These are phyloP conservation scores for Penaeus monodon DNA, from an alignment of 2,888 invertebrate genomes.

Conservation along the genomic window DNA sequence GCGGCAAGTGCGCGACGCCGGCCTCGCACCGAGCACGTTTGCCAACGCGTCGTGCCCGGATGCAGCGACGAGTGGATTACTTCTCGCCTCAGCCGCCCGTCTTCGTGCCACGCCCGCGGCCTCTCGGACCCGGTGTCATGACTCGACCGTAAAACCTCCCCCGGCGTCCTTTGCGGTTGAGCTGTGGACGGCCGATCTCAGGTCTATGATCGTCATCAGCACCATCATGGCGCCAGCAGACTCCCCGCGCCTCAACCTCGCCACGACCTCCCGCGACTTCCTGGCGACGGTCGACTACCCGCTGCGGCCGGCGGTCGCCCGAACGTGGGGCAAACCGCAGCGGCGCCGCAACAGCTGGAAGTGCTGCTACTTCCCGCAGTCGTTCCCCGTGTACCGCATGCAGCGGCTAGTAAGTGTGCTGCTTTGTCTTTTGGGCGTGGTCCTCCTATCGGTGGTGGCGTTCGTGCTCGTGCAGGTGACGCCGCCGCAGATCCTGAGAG, in stretches of 20 bases:
- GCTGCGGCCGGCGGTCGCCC: constrained; percentile 20
- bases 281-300: constrained; percentile 36
- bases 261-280: constrained; percentile 14
- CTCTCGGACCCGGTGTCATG: background rate
- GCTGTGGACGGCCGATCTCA: background rate
- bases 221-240: constrained; percentile 24
- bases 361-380: constrained; percentile 46
- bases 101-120: too few relatives aligned
- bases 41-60: too few relatives aligned
- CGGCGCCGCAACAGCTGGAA: constrained; percentile 1
- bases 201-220: constrained; percentile 34
- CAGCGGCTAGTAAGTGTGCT: constrained; percentile 38
- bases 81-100: too few relatives aligned
- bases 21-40: too few relatives aligned
- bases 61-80: too few relatives aligned
- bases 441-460: constrained; percentile 38
- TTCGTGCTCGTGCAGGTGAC: constrained; percentile 39
- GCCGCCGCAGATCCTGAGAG: constrained; percentile 7
- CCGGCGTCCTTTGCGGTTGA: background rate
- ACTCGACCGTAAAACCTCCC: background rate
- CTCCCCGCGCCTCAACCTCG: constrained; percentile 29
- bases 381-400: constrained; percentile 50
- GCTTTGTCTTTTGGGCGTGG: constrained; percentile 38
- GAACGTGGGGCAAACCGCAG: constrained; percentile 24
- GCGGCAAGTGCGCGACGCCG: too few relatives aligned